Conservation (phyloP, 1,140 invertebrate species). For the Fopius arisanus region DNA sequence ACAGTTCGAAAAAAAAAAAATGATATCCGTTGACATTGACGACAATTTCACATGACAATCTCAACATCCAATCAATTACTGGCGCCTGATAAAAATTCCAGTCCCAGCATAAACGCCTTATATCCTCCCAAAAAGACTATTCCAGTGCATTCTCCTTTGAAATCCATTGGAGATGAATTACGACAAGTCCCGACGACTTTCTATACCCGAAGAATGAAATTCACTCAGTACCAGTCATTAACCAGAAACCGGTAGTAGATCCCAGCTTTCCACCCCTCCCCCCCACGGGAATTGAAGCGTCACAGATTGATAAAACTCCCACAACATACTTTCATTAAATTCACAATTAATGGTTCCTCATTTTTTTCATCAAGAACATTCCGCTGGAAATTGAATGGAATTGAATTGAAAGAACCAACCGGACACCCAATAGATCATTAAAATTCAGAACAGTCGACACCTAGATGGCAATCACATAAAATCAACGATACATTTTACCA, state of each 20-base stretch:
- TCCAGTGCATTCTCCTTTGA: neutral
- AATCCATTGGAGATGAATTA: neutral
- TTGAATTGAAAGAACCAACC: too few relatives aligned
- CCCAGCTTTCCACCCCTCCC: neutral
- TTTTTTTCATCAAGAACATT: neutral
- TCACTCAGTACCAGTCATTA: neutral
- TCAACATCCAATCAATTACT: too few relatives aligned
- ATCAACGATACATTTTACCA: too few relatives aligned
- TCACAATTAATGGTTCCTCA: neutral
- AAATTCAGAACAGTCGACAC: too few relatives aligned
- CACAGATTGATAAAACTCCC: constrained; percentile 2
- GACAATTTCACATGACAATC: neutral
- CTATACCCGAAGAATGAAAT: neutral
- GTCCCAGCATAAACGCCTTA: neutral
- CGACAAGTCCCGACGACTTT: neutral
- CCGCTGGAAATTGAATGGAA: neutral
- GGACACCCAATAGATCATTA: too few relatives aligned
- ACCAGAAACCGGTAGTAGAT: constrained; percentile 4
- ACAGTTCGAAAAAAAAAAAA: neutral
- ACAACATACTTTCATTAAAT: neutral
- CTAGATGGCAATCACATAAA: constrained; percentile 1
- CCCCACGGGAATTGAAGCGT: neutral
- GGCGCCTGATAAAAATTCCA: too few relatives aligned
- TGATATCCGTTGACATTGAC: neutral
- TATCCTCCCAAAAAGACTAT: neutral